These are phyloP conservation scores for Sinonovacula constricta DNA, from an alignment of 1,140 invertebrate genomes.

Conservation along the genomic window DNA sequence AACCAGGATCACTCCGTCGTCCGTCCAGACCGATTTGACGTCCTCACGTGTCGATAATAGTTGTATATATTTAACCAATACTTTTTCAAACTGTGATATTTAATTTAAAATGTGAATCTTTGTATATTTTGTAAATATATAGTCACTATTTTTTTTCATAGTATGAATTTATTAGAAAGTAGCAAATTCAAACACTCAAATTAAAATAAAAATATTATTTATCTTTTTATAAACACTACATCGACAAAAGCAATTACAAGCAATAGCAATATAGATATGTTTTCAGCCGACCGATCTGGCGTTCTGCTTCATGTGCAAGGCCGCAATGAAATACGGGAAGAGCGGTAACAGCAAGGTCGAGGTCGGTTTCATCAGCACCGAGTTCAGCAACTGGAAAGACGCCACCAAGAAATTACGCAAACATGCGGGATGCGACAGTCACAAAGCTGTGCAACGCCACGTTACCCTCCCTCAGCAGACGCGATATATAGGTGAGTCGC, in stretches of 20 bases:
- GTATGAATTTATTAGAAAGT: no score
- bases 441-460: conserved; percentile 27
- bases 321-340: conserved; percentile 2
- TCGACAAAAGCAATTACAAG: no score
- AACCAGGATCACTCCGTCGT: no score
- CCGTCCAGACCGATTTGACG: no score
- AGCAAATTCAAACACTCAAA: no score
- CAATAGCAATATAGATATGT: no score
- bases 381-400: conserved; percentile 37
- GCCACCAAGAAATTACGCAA: conserved; percentile 25
- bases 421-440: conserved; percentile 19
- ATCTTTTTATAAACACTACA: no score
- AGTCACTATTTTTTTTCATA: no score
- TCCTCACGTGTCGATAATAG: not conserved
- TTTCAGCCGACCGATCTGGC: conserved; percentile 18
- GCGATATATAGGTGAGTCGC: not conserved
- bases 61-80: conserved; percentile 11
- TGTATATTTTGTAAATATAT: no score
- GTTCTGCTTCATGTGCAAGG: conserved; percentile 23
- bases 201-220: no score
- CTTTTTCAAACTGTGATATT: no score
- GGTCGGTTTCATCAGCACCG: conserved; percentile 9
- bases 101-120: no score
- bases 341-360: not conserved
- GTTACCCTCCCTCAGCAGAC: not conserved